Evolutionary conservation across 2,888 invertebrate genomes (phyloP), one percentile per base, ranked within the genome.

Genomic region (Odontocerum albicorne): DNA sequence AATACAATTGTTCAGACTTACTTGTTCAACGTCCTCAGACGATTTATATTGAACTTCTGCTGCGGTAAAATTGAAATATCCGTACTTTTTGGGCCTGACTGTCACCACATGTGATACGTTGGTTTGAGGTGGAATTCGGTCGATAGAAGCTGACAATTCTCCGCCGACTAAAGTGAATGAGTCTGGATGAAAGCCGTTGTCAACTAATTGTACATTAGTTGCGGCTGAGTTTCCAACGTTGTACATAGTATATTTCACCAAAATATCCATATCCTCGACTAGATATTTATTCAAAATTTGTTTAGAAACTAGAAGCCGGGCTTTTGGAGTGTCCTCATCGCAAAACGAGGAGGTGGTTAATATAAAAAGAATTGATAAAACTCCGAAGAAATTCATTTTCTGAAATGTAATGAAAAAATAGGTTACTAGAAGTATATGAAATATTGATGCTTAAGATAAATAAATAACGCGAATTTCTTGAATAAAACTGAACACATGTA

Each of bases 21-120:
- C 87, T 72, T 85, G 83, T 64, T 84, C 77, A 31, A 87, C 82
- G 67, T 94, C 94, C 74, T 96, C 96, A 59, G 87, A 85, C 39
- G 88, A 81, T 66, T 86, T 87, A 76, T 99, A 99, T 38, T 87
- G 85, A 51, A 96, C 83, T 73, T 95, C 92, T 59, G 98, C 98
- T 46, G 96, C 88, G 2, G 96, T 92, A 72, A 99, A 98, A 74
- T 99, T 99, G 79, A 95, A 97, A 71, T 93, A 92, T 21, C 98
- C 98, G 68, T 83, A 92, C 67, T 87, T 87, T 66, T 87, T 87
- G 3, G 98, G 97, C 60, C 91, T 80, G 8, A 98, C 87, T 4
- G 98, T 90, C 15, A 96, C 90, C 3, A 93, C 90, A 71, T 99
- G 97, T 1, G 94, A 88, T 2, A 95, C 91, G 74, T 99, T 99